Conservation (phyloP, 1,140 invertebrate genomes). For the Octopus sinensis region DNA sequence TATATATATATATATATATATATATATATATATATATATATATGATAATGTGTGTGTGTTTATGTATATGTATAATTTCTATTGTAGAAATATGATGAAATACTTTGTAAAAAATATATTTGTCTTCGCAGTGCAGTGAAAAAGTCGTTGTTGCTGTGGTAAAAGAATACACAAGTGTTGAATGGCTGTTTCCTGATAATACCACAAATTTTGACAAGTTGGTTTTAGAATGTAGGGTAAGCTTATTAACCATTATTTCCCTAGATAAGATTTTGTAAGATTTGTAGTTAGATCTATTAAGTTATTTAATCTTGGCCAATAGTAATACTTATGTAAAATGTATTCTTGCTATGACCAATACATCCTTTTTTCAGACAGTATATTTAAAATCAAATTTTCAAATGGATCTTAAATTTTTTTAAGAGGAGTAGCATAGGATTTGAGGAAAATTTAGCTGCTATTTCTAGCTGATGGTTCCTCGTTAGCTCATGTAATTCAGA, state of each 20-base stretch:
- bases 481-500: too few relatives aligned
- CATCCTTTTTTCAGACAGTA: too few relatives aligned
- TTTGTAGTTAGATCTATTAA: too few relatives aligned
- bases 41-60: background rate
- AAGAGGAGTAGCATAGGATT: too few relatives aligned
- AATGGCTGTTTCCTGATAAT: conserved; percentile 57
- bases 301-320: too few relatives aligned
- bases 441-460: too few relatives aligned
- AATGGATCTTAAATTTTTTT: too few relatives aligned
- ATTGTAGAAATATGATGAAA: conserved; percentile 5
- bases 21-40: conserved; percentile 5
- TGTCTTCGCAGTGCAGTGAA: conserved; percentile 35
- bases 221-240: conserved; percentile 52
- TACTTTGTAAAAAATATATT: background rate
- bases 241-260: conserved; percentile 12
- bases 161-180: conserved; percentile 44
- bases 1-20: conserved; percentile 5
- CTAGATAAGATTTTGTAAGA: too few relatives aligned
- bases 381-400: too few relatives aligned
- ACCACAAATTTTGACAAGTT: conserved; percentile 57
- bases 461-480: too few relatives aligned
- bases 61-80: background rate
- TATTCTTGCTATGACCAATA: too few relatives aligned
- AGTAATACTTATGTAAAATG: too few relatives aligned
- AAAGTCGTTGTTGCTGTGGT: conserved; percentile 42